Evolutionary conservation across 2,797 vertebrate species (phyloP).

Genomic region (Thunnus albacares): DNA sequence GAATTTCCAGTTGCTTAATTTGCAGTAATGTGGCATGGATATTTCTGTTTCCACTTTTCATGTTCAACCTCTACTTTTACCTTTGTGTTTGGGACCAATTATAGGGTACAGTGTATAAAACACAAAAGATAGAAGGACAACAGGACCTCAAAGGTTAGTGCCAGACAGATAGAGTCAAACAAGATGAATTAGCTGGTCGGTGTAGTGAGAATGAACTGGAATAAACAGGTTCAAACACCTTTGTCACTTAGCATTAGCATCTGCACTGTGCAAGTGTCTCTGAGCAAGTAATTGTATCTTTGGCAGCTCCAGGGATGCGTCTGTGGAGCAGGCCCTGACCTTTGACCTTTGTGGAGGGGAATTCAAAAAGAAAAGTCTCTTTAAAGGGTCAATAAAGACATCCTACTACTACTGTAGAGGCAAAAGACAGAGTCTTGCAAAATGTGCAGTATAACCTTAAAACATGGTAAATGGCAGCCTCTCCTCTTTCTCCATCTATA

Average conservation of each 20-base stretch:
- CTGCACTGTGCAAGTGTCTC: conserved; percentile 5
- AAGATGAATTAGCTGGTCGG: neutral
- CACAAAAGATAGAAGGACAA: conserved; percentile 4
- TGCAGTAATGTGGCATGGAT: conserved; percentile 28
- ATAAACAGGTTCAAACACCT: conserved; percentile 14
- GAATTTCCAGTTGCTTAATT: conserved; percentile 44
- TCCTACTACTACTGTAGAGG: neutral
- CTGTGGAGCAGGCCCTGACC: neutral
- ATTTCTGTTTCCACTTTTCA: conserved; percentile 26
- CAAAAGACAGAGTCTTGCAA: neutral
- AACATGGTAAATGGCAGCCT: neutral
- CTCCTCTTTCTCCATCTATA: conserved; percentile 21
- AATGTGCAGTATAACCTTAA: conserved; percentile 6
- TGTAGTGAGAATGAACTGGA: neutral
- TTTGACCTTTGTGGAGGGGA: neutral
- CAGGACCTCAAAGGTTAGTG: neutral
- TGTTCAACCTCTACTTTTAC: conserved; percentile 13
- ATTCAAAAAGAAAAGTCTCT: neutral
- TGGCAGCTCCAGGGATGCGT: neutral
- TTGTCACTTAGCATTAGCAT: conserved; percentile 13
- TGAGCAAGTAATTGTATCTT: neutral
- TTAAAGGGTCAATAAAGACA: conserved; percentile 13
- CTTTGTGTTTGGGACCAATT: conserved; percentile 40
- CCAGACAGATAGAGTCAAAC: neutral
- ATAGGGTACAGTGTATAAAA: neutral